A percentile compares a stretch with the other conserved stretches of the same genome.
Evolutionary conservation across 2,797 vertebrate genomes (phyloP).

Genomic region (Alcedo quadribrachys): DNA sequence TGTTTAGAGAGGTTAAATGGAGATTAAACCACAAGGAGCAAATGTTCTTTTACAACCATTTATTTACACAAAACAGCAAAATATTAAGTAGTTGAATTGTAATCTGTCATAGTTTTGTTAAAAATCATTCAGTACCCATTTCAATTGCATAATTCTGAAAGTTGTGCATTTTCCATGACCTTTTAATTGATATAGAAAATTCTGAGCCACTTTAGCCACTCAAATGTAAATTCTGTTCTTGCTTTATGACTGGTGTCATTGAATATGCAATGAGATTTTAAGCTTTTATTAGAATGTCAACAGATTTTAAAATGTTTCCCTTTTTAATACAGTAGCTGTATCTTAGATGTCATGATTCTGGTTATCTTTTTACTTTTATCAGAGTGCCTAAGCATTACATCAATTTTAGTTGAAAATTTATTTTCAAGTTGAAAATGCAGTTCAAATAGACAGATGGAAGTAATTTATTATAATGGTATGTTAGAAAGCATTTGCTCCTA

Average conservation of each 20-base stretch:
- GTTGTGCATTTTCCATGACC: slow-evolving; percentile 14
- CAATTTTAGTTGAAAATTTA: background rate
- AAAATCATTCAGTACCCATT: background rate
- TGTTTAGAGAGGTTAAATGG: too few relatives aligned
- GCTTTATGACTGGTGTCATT: background rate
- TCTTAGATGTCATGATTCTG: background rate
- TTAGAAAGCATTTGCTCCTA: slow-evolving; percentile 36
- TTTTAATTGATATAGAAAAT: slow-evolving; percentile 7
- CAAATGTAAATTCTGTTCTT: background rate
- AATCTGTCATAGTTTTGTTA: background rate
- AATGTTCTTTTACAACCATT: background rate
- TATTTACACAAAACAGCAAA: background rate
- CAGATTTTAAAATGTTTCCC: background rate
- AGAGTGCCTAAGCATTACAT: background rate
- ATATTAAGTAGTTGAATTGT: background rate
- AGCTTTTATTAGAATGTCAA: background rate
- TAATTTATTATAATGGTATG: slow-evolving; percentile 2
- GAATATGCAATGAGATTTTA: background rate
- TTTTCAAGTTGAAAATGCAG: background rate
- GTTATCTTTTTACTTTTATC: slow-evolving; percentile 19
- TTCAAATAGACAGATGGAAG: slow-evolving; percentile 33
- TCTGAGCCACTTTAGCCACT: background rate
- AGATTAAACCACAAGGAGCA: too few relatives aligned
- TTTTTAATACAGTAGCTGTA: background rate
- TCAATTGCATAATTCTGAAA: background rate